Evolutionary conservation across 2,888 invertebrate species (phyloP).

Genomic region (Odiellus spinosus): DNA sequence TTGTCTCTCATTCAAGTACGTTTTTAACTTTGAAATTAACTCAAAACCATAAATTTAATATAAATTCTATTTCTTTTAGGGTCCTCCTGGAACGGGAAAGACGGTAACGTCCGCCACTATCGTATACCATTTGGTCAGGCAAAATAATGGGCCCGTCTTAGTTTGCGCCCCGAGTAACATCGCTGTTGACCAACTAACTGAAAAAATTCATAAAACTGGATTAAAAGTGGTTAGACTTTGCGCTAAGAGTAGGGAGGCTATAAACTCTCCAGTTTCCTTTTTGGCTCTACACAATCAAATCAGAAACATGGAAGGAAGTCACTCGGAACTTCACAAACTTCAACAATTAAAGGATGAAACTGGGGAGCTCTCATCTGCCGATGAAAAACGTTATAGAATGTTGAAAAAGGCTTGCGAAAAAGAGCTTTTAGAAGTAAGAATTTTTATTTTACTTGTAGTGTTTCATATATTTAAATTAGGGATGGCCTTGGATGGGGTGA

Average conservation of each 20-base stretch:
- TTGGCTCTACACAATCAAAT: slow-evolving; percentile 94
- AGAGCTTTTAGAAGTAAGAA: slow-evolving; percentile 52
- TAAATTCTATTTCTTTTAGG: slow-evolving; percentile 23
- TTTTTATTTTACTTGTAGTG: neutral
- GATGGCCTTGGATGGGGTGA: too few species aligned
- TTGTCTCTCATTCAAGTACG: slow-evolving; percentile 81
- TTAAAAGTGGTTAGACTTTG: slow-evolving; percentile 69
- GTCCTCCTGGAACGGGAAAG: slow-evolving; percentile 93
- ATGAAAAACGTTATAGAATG: slow-evolving; percentile 82
- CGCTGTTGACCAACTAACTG: slow-evolving; percentile 96
- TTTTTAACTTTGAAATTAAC: neutral
- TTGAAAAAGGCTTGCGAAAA: slow-evolving; percentile 80
- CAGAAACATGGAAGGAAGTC: slow-evolving; percentile 70
- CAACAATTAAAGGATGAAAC: slow-evolving; percentile 96
- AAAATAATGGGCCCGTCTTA: slow-evolving; percentile 74
- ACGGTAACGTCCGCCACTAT: slow-evolving; percentile 99
- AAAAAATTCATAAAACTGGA: slow-evolving; percentile 94
- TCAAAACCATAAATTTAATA: neutral
- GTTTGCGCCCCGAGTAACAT: slow-evolving; percentile 99
- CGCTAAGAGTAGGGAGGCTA: slow-evolving; percentile 94
- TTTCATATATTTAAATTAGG: too few species aligned
- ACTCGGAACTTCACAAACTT: slow-evolving; percentile 81
- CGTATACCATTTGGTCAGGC: slow-evolving; percentile 91
- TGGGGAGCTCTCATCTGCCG: slow-evolving; percentile 85
- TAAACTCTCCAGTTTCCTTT: slow-evolving; percentile 93